phyloP scores from a whole-genome alignment of 2,113 vertebrate genomes.

The Trachemys scripta region DNA sequence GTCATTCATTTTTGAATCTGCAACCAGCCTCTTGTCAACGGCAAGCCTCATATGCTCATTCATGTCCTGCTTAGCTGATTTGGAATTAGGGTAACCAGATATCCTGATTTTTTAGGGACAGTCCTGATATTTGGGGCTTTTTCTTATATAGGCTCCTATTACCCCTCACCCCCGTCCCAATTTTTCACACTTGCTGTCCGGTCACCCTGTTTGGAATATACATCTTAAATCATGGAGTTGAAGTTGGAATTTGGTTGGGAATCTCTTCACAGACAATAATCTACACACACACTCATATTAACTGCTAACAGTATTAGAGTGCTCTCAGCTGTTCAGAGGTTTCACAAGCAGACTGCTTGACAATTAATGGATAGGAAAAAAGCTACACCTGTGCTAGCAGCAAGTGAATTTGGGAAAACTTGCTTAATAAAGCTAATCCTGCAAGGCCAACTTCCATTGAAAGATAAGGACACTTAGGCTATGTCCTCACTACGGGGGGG shows the following conservation, averaged over 20 bases:
- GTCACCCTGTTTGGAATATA: neutral
- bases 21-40: neutral
- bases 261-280: neutral
- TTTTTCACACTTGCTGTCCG: no score
- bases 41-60: neutral
- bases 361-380: neutral
- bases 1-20: neutral
- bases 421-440: neutral
- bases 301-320: neutral
- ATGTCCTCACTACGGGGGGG: no score
- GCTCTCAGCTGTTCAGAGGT: neutral
- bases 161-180: no score
- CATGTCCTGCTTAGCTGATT: neutral
- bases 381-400: neutral
- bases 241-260: slow-evolving; percentile 3
- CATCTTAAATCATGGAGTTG: neutral
- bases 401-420: neutral
- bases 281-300: neutral
- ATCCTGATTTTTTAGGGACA: no score
- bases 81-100: neutral
- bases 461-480: neutral
- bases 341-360: neutral
- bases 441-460: neutral
- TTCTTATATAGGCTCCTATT: no score
- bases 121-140: no score